Conservation (phyloP, 23 tunicate genomes). For the Styela clava region DNA sequence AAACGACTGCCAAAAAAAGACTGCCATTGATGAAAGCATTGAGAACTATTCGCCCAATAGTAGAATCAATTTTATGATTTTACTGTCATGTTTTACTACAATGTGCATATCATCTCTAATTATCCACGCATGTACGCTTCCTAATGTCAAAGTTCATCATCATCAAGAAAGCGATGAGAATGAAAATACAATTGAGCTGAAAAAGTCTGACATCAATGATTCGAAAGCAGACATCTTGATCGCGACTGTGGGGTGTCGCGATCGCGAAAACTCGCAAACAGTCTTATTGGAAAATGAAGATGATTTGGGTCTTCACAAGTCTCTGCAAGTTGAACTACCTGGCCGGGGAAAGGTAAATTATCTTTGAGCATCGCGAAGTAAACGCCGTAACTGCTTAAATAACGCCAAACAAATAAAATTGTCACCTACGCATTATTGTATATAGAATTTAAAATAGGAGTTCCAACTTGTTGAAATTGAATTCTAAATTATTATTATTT, state of each 20-base stretch:
- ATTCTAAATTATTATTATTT: no score
- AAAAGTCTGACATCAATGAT: background rate
- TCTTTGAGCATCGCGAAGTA: no score
- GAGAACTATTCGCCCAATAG: constrained; percentile 8
- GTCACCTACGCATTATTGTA: no score
- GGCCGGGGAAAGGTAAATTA: no score
- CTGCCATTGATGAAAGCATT: constrained; percentile 5
- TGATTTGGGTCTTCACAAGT: background rate
- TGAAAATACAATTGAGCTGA: background rate
- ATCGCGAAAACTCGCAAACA: background rate
- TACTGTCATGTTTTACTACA: background rate
- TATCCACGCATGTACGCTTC: background rate
- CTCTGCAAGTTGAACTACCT: background rate
- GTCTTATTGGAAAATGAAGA: background rate
- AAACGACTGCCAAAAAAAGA: constrained; percentile 6
- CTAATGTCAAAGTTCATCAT: background rate
- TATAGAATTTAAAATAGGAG: no score
- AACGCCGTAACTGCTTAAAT: no score
- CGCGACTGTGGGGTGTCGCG: no score
- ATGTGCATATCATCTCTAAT: constrained; percentile 1
- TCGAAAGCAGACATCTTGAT: no score
- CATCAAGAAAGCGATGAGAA: background rate
- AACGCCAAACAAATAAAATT: no score
- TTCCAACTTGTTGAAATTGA: no score
- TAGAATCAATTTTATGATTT: background rate